These are phyloP conservation scores for Phoxinus dragarum DNA, from an alignment of 2,797 vertebrate genomes.

Conservation along the genomic window DNA sequence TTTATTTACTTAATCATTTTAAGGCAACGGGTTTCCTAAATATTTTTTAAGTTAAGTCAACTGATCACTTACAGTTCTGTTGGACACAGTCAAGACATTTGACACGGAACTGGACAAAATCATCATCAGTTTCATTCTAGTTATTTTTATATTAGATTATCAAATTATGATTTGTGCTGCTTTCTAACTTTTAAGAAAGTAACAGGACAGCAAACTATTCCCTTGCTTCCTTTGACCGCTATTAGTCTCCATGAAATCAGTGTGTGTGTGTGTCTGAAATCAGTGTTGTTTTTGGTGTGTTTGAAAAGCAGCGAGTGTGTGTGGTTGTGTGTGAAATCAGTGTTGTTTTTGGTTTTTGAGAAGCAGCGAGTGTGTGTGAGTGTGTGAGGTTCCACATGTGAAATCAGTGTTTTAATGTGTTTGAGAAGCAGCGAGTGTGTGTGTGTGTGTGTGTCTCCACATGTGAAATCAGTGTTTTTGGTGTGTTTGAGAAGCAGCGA, in stretches of 20 bases:
- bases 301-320: constrained; percentile 1
- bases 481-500: no score
- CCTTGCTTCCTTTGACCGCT: not conserved
- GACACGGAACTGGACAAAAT: not conserved
- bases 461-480: no score
- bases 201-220: not conserved
- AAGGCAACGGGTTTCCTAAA: no score
- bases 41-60: no score
- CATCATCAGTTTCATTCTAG: not conserved
- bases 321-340: no score
- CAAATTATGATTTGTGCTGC: not conserved
- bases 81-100: not conserved
- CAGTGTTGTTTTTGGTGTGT: constrained; percentile 16
- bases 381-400: no score
- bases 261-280: not conserved
- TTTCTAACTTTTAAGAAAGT: not conserved
- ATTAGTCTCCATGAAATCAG: not conserved
- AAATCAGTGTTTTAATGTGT: no score
- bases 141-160: not conserved
- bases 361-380: no score
- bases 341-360: no score
- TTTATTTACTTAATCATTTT: no score
- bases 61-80: not conserved
- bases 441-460: no score
- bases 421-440: no score